Conservation (phyloP, 2,113 vertebrate species). For the Eubucco bourcierii region DNA sequence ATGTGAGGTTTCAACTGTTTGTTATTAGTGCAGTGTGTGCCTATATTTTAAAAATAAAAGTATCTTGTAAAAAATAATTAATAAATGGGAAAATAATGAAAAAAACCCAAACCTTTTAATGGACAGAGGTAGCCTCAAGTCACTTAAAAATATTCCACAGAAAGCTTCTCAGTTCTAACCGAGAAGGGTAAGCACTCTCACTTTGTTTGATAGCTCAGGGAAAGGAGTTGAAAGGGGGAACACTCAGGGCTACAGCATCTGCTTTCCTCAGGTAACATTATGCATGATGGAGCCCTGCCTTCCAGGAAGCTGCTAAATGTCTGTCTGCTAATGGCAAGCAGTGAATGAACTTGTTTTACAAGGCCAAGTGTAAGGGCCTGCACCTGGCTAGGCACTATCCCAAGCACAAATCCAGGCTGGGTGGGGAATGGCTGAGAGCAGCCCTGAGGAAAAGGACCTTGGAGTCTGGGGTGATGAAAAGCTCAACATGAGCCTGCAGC, state of each 20-base stretch:
- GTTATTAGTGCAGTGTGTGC: neutral
- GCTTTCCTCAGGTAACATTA: neutral
- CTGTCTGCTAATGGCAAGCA: neutral
- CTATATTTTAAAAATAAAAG: neutral
- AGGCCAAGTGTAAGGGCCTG: too few species aligned
- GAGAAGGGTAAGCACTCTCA: neutral
- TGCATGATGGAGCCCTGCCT: fast-evolving
- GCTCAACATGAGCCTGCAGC: too few species aligned
- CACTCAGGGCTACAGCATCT: neutral
- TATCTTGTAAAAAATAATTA: neutral
- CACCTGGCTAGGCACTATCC: too few species aligned
- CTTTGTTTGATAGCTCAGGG: neutral
- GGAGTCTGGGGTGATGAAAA: too few species aligned
- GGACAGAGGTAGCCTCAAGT: neutral
- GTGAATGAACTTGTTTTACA: neutral
- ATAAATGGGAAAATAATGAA: neutral
- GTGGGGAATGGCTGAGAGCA: too few species aligned
- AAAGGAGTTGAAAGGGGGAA: neutral
- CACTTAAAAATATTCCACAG: neutral
- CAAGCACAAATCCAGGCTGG: too few species aligned
- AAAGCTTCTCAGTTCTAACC: neutral
- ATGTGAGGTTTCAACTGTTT: neutral
- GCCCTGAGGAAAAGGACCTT: too few species aligned
- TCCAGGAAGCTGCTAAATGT: neutral
- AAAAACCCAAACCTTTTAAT: neutral